Conservation (phyloP, 2,888 invertebrate genomes). For the Euphydryas editha region DNA sequence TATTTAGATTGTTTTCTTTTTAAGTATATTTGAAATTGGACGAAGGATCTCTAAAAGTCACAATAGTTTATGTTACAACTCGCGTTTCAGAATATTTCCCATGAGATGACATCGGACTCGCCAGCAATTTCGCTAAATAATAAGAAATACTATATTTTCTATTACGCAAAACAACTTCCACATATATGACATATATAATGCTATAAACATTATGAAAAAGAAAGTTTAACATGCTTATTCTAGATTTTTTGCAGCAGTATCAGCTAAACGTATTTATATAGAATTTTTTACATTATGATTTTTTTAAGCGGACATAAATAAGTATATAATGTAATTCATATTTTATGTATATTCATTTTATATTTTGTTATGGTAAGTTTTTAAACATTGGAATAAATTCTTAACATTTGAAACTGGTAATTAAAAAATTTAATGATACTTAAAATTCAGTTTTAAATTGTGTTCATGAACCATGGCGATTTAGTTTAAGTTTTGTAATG, state of each 20-base stretch:
- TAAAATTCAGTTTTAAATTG: neutral
- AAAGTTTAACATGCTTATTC: neutral
- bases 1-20: neutral
- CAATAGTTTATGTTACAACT: conserved; percentile 60
- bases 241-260: neutral
- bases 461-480: conserved; percentile 4
- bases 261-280: too few relatives aligned
- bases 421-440: conserved; percentile 3
- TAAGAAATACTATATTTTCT: conserved; percentile 45
- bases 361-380: too few relatives aligned
- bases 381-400: too few relatives aligned
- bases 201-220: neutral
- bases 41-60: conserved; percentile 52
- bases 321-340: too few relatives aligned
- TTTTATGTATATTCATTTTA: too few relatives aligned
- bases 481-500: neutral
- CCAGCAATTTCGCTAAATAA: conserved; percentile 40
- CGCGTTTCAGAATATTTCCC: conserved; percentile 73
- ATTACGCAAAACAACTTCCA: conserved; percentile 36
- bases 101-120: conserved; percentile 55
- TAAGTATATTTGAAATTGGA: neutral
- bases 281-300: too few relatives aligned
- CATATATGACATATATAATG: neutral
- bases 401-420: neutral
- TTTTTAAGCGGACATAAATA: too few relatives aligned